phyloP scores from a whole-genome alignment of 2,113 vertebrate genomes.

The Collichthys lucidus region DNA sequence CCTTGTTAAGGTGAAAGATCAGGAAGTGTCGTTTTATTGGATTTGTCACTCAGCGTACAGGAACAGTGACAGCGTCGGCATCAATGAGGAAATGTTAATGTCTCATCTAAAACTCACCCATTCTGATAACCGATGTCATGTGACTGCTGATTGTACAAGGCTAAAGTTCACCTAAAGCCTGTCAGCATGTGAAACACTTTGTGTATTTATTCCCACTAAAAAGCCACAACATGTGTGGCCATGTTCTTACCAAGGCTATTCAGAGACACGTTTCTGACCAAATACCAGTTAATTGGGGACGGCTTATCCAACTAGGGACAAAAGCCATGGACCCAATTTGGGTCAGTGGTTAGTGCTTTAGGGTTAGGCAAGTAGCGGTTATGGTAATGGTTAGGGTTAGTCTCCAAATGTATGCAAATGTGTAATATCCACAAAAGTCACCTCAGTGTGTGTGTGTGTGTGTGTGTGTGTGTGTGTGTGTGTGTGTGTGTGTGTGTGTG shows the following conservation, averaged over 20 bases:
- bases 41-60: slow-evolving; percentile 21
- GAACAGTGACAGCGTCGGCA: not conserved
- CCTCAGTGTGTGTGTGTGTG: not conserved
- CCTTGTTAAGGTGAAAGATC: not conserved
- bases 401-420: no score
- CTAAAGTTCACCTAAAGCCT: slow-evolving; percentile 6
- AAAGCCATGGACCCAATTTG: no score
- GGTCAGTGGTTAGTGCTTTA: no score
- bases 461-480: not conserved
- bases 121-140: not conserved
- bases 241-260: no score
- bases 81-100: slow-evolving; percentile 22
- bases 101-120: slow-evolving; percentile 4
- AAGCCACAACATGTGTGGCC: not conserved
- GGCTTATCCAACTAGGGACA: no score
- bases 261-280: no score
- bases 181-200: slow-evolving; percentile 10
- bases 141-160: slow-evolving; percentile 27
- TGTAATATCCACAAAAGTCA: no score
- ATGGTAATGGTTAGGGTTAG: no score
- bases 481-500: not conserved
- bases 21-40: not conserved
- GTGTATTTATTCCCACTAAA: not conserved
- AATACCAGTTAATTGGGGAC: no score
- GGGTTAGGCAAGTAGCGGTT: no score